These are phyloP conservation scores for Dinomys branickii DNA, from an alignment of 2,113 vertebrate genomes.

Conservation along the genomic window DNA sequence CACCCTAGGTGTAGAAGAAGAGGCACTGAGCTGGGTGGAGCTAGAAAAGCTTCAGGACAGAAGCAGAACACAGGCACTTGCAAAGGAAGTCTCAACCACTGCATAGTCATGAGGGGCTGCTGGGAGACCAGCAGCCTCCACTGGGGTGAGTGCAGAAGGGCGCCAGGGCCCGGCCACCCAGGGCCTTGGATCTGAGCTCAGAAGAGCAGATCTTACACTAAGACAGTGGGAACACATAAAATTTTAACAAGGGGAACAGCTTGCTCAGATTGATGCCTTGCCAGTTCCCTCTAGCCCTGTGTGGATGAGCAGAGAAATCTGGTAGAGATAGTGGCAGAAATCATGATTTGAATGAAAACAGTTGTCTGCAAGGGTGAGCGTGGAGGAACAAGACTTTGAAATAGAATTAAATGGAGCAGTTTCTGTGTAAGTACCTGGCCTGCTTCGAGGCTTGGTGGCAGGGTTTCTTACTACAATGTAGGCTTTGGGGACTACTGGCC, in stretches of 20 bases:
- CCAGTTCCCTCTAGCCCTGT: background rate
- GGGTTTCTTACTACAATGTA: background rate
- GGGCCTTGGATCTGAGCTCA: background rate
- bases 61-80: background rate
- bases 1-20: background rate
- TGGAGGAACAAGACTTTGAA: background rate
- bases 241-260: background rate
- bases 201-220: background rate
- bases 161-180: fast-evolving
- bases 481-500: background rate
- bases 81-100: background rate
- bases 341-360: background rate
- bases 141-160: background rate
- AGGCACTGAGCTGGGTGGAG: too few relatives aligned
- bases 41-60: background rate
- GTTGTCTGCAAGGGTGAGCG: background rate
- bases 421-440: background rate
- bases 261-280: background rate
- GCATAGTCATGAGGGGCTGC: background rate
- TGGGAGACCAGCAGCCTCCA: background rate
- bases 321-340: background rate
- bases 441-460: background rate
- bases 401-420: background rate
- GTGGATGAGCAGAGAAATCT: background rate
- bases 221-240: background rate